Base-by-base conservation (phyloP, 1,140 invertebrate genomes). In the Habropoda laboriosa region DNA sequence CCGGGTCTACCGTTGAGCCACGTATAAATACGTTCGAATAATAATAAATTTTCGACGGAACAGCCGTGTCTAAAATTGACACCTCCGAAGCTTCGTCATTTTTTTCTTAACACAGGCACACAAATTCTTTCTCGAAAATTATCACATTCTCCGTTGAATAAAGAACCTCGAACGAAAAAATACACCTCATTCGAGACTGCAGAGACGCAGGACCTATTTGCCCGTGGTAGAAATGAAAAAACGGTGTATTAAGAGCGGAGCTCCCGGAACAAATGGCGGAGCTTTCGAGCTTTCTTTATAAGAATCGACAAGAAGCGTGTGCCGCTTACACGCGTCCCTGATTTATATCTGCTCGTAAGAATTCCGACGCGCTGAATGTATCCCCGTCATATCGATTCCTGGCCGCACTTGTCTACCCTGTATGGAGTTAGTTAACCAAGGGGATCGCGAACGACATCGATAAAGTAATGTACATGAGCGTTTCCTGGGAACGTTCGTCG, bases 331-430 rank as follows among this genome's bases (percentile, higher is more conserved):
- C 35, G 60, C 27, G 7, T 32, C n/a, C n/a, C 53, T 75, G 79
- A 86, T 86, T 85, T 79, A 86, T 66, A 30, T 32, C 3, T 18
- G 70, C 58, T 72, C 70, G 60, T 78, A 82, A 82, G 72, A 49
- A 55, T 74, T 64, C 45, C 32, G 63, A 63, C 72, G 38, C 32
- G 30, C 21, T 32, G 68, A 74, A 77, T 78, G 73, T 47, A 68
- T 83, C 77, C 45, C 51, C 42, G 76, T 86, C 83, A 80, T 80
- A 86, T 67, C 66, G 73, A 86, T 71, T 71, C 45, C 3, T 1
- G 27, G 24, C 21, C 24, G 42, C 21, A 55, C 42, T 63, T 70
- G 30, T 66, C 57, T 55, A 4, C 6, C 12, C 16, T 40, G 21
- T n/a, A 38, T 13, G 42, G 16, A 47, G 18, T 30, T 67, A 67